Evolutionary conservation across 1,140 invertebrate species (phyloP).

Genomic region (Eueides isabella): DNA sequence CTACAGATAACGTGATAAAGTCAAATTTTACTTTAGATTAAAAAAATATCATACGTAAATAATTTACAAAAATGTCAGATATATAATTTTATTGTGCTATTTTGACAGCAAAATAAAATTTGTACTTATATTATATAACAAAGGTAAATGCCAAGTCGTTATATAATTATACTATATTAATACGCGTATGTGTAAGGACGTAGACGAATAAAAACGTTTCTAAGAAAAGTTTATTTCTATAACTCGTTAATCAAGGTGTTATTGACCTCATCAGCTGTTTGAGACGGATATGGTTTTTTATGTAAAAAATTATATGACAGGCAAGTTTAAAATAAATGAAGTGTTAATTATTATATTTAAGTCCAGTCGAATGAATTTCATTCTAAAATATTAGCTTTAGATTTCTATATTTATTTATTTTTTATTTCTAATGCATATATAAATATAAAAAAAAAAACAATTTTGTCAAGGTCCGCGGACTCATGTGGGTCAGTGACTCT

Average conservation of each 20-base stretch:
- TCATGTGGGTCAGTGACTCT: constrained; percentile 26
- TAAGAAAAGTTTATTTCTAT: constrained; percentile 23
- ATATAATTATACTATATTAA: neutral
- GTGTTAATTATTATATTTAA: no score
- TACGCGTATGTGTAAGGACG: neutral
- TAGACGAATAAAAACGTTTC: constrained; percentile 8
- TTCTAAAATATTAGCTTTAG: neutral
- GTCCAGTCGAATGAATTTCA: neutral
- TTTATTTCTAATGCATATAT: neutral
- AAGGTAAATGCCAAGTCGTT: neutral
- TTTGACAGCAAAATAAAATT: no score
- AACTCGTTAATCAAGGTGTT: constrained; percentile 14
- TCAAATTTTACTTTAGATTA: neutral
- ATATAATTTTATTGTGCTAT: no score
- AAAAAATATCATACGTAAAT: neutral
- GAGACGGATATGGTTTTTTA: constrained; percentile 8
- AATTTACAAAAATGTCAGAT: no score
- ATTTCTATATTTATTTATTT: neutral
- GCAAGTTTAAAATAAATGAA: neutral
- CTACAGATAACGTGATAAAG: neutral
- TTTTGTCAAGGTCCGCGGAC: constrained; percentile 16
- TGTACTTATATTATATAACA: neutral
- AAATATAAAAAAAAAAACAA: neutral
- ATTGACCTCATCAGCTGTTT: constrained; percentile 30
- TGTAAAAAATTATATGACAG: neutral